Base-by-base conservation (phyloP, 2,113 vertebrate species). In the Chamaea fasciata region DNA sequence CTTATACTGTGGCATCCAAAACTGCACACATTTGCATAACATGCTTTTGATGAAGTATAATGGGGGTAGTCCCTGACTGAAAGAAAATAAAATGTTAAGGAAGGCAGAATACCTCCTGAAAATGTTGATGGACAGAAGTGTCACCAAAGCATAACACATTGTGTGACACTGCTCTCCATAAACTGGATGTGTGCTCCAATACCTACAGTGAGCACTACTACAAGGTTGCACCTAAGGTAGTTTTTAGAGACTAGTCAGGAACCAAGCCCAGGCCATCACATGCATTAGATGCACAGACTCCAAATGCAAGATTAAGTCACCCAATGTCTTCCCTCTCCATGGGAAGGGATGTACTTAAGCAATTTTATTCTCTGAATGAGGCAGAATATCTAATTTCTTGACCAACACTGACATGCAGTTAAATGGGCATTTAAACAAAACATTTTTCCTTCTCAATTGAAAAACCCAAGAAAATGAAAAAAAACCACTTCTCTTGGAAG, bases 71-170 rank as follows among this genome's bases (percentile, higher is more conserved):
- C 22, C 20, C 20, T 67, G 20, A 42, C 7, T 31, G 24, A 46
- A 85, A 70, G 5, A 9, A 28, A 74, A 57, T 42, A 27, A 56
- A 60, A 8, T 3, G 4, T n/a, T 49, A 60, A 74, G 23, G 35
- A 86, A 79, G 6, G 31, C 19, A 41, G 24, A 89, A 64, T 4
- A 64, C 10, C 15, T 22, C 76, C 33, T 44, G 33, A 83, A 80
- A 89, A 77, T 0, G 1, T 0, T 39, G 26, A 60, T 2, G 11
- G 68, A 50, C n/a, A 59, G n/a, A 46, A 28, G 28, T 12, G 8
- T 35, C 47, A 44, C 42, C 13, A 4, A 55, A 55, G 13, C 15
- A 4, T 10, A 44, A 65, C 30, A 50, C 3, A 0, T 0, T 19
- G 35, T 17, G 53, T 78, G 75, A 52, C 30, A 26, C 11, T 31